Conservation (phyloP, 2,888 invertebrate species). For the Charanyca ferruginea region DNA sequence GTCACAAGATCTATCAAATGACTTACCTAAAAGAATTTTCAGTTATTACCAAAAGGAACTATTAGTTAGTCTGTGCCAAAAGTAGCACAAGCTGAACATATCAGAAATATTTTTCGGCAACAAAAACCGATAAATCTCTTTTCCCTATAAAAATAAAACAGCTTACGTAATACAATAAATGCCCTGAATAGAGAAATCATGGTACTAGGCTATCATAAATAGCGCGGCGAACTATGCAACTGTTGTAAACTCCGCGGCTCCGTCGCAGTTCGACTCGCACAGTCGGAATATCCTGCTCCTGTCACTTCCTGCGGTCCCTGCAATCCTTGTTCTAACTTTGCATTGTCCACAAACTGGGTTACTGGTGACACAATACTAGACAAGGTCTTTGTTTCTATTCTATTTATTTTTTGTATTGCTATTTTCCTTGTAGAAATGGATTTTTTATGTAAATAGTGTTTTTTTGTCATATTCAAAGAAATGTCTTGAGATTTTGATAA, state of each 20-base stretch:
- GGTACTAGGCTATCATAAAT: constrained; percentile 64
- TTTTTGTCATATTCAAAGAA: not conserved
- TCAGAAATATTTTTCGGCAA: not conserved
- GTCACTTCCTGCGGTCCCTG: constrained; percentile 78
- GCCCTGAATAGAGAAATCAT: constrained; percentile 50
- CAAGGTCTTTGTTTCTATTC: constrained; percentile 57
- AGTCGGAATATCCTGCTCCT: constrained; percentile 79
- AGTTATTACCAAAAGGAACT: not conserved
- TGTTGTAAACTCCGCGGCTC: constrained; percentile 68
- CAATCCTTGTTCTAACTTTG: constrained; percentile 69
- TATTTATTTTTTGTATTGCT: constrained; percentile 46
- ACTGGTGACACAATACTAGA: constrained; percentile 67
- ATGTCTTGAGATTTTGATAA: constrained; percentile 4
- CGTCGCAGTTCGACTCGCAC: constrained; percentile 72
- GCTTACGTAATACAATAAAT: constrained; percentile 37
- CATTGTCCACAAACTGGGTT: constrained; percentile 69
- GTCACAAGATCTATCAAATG: not conserved
- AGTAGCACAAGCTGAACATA: not conserved
- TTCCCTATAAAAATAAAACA: not conserved
- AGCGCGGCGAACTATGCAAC: constrained; percentile 58
- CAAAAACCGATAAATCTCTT: not conserved
- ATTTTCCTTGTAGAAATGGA: constrained; percentile 30
- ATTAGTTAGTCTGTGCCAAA: too few species aligned
- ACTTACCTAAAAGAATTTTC: not conserved
- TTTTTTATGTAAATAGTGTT: not conserved